Base-by-base conservation (phyloP, 2,113 vertebrate species). In the Sarotherodon lohbergeri region DNA sequence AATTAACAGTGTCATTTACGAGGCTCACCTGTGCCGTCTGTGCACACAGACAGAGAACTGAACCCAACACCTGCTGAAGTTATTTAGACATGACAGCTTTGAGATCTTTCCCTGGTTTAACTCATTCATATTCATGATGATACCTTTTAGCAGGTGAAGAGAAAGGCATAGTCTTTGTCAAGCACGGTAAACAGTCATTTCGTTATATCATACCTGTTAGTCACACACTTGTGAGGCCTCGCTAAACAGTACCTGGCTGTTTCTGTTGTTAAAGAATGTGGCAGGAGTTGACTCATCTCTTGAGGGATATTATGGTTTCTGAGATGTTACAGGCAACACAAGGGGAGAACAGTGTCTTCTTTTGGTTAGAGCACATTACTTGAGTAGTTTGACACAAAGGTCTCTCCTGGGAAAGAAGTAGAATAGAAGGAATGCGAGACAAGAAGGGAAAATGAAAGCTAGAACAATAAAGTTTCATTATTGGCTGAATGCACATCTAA, bases 1-100 rank as follows among this genome's bases (percentile, higher is more conserved):
- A 89, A 78, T 80, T 90, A 66, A 86, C 54, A 84, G 29, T 91
- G 68, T 80, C 29, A 63, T 82, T 92, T 85, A 83, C 85, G 83
- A 73, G 55, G 59, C 63, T 86, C 7, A 48, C 12, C 52, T 50
- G 14, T 36, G 22, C 3, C 50, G 7, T 41, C 22, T 86, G 27
- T 19, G 11, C 8, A 41, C 8, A 82, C 34, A 82, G 34, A 68
- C 19, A 34, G 59, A 22, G 27, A 79, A 17, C 17, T 41, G 41
- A 59, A 76, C 27, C 17, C 22, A 22, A 50, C 50, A 63, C 46
- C 55, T 16, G 39, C 12, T 32, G 79, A 83, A 83, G 54, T 66
- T 71, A 46, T 85, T 79, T 34, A 39, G 76, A 80, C 27, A 61
- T 39, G 43, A 87, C 83, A 43, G 43, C 66, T 91, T 27, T 48